Conservation (phyloP, 2,797 vertebrate genomes). For the Echeneis naucrates region DNA sequence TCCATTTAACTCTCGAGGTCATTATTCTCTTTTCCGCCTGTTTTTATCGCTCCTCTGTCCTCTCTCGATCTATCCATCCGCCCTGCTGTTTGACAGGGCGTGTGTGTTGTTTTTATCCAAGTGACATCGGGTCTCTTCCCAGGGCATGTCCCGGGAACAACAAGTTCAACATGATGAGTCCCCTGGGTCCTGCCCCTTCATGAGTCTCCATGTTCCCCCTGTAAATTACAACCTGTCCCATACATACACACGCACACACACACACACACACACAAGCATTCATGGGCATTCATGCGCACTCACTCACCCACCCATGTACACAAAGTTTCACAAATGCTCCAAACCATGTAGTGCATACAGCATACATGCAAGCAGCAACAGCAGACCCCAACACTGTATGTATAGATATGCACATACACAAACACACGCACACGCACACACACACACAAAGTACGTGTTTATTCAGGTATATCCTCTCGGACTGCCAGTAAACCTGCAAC, state of each 20-base stretch:
- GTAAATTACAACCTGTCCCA: slow-evolving; percentile 77
- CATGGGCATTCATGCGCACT: slow-evolving; percentile 15
- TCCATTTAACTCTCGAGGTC: slow-evolving; percentile 39
- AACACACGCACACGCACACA: slow-evolving; percentile 12
- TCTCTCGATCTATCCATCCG: slow-evolving; percentile 68
- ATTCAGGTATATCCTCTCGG: slow-evolving; percentile 87
- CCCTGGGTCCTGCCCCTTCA: slow-evolving; percentile 71
- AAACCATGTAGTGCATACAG: slow-evolving; percentile 5
- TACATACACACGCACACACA: slow-evolving; percentile 22
- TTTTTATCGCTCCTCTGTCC: slow-evolving; percentile 52
- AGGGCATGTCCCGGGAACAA: slow-evolving; percentile 78
- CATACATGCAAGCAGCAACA: slow-evolving; percentile 8
- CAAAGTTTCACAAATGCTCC: slow-evolving; percentile 3
- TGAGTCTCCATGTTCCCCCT: slow-evolving; percentile 65
- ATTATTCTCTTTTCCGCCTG: slow-evolving; percentile 60
- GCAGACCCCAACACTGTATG: neutral
- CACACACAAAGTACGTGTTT: slow-evolving; percentile 71
- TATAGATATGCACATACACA: neutral
- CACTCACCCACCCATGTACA: neutral
- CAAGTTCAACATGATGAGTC: slow-evolving; percentile 73
- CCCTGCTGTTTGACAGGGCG: slow-evolving; percentile 72
- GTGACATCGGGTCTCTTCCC: slow-evolving; percentile 82
- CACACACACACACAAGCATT: slow-evolving; percentile 34
- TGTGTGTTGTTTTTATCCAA: slow-evolving; percentile 81
- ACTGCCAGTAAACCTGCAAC: slow-evolving; percentile 71